phyloP scores from a whole-genome alignment of 2,113 vertebrate genomes.

The Microtus pennsylvanicus region DNA sequence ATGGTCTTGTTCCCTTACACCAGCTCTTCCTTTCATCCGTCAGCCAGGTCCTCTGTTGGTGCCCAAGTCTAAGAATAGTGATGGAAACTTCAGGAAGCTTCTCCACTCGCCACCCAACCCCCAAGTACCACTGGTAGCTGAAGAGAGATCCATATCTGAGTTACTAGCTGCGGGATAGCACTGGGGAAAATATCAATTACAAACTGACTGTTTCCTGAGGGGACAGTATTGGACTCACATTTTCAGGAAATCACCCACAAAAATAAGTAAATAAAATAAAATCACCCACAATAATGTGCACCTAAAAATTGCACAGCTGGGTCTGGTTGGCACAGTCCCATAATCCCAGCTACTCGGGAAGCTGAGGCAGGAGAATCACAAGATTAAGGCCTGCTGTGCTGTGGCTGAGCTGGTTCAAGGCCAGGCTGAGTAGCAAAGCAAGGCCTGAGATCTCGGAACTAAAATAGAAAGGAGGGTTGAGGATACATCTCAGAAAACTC shows the following conservation, averaged over 20 bases:
- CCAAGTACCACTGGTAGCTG: not conserved
- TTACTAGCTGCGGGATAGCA: not conserved
- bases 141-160: not conserved
- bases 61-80: not conserved
- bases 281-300: not conserved
- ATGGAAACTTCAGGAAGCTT: not conserved
- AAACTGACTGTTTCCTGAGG: slow-evolving; percentile 49
- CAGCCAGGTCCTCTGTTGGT: not conserved
- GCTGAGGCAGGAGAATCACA: not conserved
- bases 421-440: not conserved
- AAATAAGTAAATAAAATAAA: not conserved
- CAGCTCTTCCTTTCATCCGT: not conserved
- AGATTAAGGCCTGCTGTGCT: no score
- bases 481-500: no score
- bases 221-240: not conserved
- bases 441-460: not conserved
- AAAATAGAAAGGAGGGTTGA: not conserved
- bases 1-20: not conserved
- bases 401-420: not conserved
- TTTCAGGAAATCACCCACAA: not conserved
- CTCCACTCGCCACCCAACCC: not conserved
- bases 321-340: not conserved
- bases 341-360: not conserved
- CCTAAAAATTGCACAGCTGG: not conserved
- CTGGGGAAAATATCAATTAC: not conserved